Percentiles rank a stretch among this genome's conserved stretches.
Conservation (phyloP, 2,113 vertebrate genomes). For the Trichomycterus rosablanca region DNA sequence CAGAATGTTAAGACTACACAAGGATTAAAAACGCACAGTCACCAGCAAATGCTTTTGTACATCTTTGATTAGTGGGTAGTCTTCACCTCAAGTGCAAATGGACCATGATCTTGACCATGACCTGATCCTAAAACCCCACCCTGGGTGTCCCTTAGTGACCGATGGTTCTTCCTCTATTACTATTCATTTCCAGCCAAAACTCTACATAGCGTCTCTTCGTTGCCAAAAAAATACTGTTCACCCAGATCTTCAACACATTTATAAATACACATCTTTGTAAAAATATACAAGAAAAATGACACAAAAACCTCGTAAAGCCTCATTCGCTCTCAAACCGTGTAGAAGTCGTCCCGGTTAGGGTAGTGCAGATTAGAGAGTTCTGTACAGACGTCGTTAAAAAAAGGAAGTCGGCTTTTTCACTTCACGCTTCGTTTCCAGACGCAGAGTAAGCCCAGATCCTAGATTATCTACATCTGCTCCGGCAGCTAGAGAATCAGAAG, state of each 20-base stretch:
- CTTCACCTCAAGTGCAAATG: background rate
- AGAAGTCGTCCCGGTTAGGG: slow-evolving; percentile 51
- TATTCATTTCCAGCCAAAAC: slow-evolving; percentile 6
- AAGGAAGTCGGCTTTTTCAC: slow-evolving; percentile 3
- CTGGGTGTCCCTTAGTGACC: no score
- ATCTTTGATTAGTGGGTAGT: no score
- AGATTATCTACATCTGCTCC: no score
- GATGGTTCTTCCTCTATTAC: no score
- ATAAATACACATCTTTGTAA: slow-evolving; percentile 70
- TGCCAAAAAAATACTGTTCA: slow-evolving; percentile 58
- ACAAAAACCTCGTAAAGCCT: slow-evolving; percentile 50
- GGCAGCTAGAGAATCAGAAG: no score
- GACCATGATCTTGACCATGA: slow-evolving; percentile 4
- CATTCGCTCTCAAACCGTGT: slow-evolving; percentile 50
- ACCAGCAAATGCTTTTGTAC: no score
- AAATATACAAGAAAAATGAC: slow-evolving; percentile 58
- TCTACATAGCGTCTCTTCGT: slow-evolving; percentile 4
- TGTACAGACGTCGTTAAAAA: slow-evolving; percentile 24
- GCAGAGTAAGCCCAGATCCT: no score
- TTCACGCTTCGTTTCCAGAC: no score
- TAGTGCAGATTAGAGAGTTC: slow-evolving; percentile 58
- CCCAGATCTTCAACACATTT: slow-evolving; percentile 51
- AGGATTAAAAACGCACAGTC: no score
- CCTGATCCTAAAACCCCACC: slow-evolving; percentile 1
- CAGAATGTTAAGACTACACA: no score